Evolutionary conservation across 1,140 invertebrate genomes (phyloP), one percentile per base, ranked within the genome.

Genomic region (Onthophagus taurus): DNA sequence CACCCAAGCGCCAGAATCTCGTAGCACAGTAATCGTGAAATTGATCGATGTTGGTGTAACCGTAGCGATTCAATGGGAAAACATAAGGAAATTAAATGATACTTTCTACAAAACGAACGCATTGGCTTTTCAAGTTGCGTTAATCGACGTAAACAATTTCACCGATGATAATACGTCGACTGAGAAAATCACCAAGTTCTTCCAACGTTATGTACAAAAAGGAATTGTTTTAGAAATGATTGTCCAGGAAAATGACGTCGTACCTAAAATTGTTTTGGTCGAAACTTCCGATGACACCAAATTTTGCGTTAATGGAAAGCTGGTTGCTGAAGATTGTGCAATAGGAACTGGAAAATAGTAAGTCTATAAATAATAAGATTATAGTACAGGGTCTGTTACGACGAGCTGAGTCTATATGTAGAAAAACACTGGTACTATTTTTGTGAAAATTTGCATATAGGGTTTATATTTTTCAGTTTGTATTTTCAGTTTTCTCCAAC

Each of bases 321-420:
- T 47, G 16, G 38, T 47, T 4, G 18, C 24, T 9, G 17, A 34
- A 12, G 31, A 19, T n/a, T 14, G 34, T 18, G 45, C 45, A 3
- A 24, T 18, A 13, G 35, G 37, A 21, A 42, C 38, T 23, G 45
- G 45, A 19, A 17, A 41, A 9, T 21, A 42, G 45, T 47, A 35
- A 35, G 45, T 13, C 4, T 13, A 39, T n/a, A 24, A 26, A n/a
- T 24, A 4, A 3, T 21, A 11, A 14, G 23, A 26, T 39, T 24
- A 33, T 33, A 6, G 6, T 26, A 26, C 6, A 26, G 23, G n/a
- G n/a, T n/a, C n/a, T n/a, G n/a, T n/a, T n/a, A n/a, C n/a, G n/a
- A n/a, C n/a, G n/a, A n/a, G n/a, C n/a, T n/a, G n/a, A n/a, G n/a
- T n/a, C n/a, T n/a, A n/a, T n/a, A n/a, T n/a, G n/a, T n/a, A n/a